Conservation (phyloP, 2,797 vertebrate species). For the Rhynchotus rufescens region DNA sequence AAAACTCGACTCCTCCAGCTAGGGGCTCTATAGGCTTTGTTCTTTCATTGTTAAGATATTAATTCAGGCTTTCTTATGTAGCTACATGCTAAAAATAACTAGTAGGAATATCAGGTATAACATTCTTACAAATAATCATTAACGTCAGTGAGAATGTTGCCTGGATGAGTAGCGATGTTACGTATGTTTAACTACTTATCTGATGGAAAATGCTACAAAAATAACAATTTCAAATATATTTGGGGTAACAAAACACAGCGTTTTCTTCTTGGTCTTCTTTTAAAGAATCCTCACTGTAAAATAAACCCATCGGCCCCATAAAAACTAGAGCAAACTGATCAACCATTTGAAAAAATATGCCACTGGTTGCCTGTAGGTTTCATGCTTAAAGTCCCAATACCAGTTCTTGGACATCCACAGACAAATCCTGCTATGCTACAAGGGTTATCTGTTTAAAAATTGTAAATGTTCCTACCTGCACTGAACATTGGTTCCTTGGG, state of each 20-base stretch:
- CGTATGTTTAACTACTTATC: not conserved
- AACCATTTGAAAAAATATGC: not conserved
- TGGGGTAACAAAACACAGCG: not conserved
- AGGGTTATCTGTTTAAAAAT: not conserved
- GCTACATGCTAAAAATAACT: not conserved
- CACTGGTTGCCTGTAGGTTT: not conserved
- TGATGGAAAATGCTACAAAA: not conserved
- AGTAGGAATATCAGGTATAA: not conserved
- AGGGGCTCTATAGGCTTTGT: not conserved
- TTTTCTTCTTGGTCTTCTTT: not conserved
- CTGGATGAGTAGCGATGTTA: not conserved
- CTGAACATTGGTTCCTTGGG: conserved; percentile 97
- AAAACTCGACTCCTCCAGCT: not conserved
- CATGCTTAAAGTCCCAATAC: not conserved
- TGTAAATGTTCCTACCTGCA: conserved; percentile 87
- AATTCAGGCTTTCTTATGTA: not conserved
- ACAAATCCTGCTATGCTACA: not conserved
- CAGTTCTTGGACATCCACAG: not conserved
- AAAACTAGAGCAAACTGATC: not conserved
- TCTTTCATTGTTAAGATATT: not conserved
- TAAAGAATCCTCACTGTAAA: not conserved
- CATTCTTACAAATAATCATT: not conserved
- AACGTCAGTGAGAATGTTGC: not conserved
- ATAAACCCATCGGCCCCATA: not conserved
- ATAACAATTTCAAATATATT: not conserved